phyloP scores from a whole-genome alignment of 2,113 vertebrate genomes.

The Pterocles gutturalis region DNA sequence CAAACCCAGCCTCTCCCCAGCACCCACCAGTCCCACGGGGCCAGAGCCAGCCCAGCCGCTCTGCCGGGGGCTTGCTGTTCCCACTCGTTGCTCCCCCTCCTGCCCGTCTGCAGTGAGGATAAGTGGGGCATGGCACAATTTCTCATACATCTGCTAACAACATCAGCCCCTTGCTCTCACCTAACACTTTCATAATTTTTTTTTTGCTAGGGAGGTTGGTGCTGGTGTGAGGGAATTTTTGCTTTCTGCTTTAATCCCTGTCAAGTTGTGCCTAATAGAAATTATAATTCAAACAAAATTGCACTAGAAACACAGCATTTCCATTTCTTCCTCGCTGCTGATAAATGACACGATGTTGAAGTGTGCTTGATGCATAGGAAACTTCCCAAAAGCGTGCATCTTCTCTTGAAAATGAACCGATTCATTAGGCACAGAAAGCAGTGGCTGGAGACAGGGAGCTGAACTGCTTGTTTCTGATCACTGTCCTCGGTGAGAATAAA shows the following conservation, averaged over 20 bases:
- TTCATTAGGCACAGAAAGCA: not conserved
- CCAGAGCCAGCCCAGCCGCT: not conserved
- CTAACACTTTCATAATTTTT: not conserved
- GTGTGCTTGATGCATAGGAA: not conserved
- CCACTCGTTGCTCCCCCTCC: not conserved
- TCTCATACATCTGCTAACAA: not conserved
- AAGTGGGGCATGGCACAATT: conserved; percentile 37
- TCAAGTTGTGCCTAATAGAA: not conserved
- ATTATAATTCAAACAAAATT: not conserved
- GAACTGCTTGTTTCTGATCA: not conserved
- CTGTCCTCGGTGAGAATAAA: not conserved
- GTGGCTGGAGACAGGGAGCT: not conserved
- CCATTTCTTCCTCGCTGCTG: not conserved
- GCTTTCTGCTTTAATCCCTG: not conserved
- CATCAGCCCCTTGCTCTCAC: not conserved
- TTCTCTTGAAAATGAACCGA: not conserved
- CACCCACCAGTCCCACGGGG: not conserved
- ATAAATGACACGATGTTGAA: not conserved
- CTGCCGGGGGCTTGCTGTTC: not conserved
- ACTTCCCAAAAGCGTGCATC: not conserved
- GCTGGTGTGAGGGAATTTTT: not conserved
- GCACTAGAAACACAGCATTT: not conserved
- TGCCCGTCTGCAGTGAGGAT: not conserved
- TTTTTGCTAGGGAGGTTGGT: accelerated
- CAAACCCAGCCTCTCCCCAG: not conserved